Evolutionary conservation across 2,888 invertebrate species (phyloP), one percentile per base, ranked within the genome.

Genomic region (Protodeltote pygarga): DNA sequence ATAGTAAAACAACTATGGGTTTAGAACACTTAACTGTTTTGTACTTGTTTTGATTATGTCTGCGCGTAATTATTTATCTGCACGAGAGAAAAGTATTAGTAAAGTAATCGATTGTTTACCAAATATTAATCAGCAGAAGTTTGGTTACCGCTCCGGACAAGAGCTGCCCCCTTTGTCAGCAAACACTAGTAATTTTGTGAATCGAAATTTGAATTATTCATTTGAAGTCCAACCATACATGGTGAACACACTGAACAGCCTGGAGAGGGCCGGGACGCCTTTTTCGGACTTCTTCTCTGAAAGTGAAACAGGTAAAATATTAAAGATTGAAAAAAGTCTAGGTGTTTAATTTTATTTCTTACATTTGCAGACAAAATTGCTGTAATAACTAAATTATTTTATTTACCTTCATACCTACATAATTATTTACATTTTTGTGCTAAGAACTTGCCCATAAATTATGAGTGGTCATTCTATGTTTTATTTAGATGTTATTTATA

Each of bases 251-350:
- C 65, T 73, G 8, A 81, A 85, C 51, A 83, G 75, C 51, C 71
- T 75, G 10, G 86, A 89, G 13, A 79, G 91, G 46, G 71, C 85
- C 28, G 83, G 85, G 3, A 88, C 90, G 1, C 91, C 92, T 8
- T 87, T 87, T 68, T 91, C 91, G 0, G 92, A 92, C 55, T 89
- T 91, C 61, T 87, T 88, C 49, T 89, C 92, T 1, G 92, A 91
- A 47, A 91, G 91, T 65, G 92, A 89, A 48, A 79, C 86, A 68
- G 89, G 92, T 89, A 67, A 52, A 47, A n/a, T n/a, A n/a, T n/a
- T n/a, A n/a, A n/a, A n/a, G n/a, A n/a, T n/a, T n/a, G n/a, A n/a
- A n/a, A n/a, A n/a, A n/a, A n/a, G n/a, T n/a, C n/a, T n/a, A n/a
- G n/a, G n/a, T n/a, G n/a, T n/a, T n/a, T n/a, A n/a, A n/a, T n/a